These are phyloP conservation scores for Cochlearius cochlearius DNA, from an alignment of 2,113 vertebrate species.

Conservation along the genomic window DNA sequence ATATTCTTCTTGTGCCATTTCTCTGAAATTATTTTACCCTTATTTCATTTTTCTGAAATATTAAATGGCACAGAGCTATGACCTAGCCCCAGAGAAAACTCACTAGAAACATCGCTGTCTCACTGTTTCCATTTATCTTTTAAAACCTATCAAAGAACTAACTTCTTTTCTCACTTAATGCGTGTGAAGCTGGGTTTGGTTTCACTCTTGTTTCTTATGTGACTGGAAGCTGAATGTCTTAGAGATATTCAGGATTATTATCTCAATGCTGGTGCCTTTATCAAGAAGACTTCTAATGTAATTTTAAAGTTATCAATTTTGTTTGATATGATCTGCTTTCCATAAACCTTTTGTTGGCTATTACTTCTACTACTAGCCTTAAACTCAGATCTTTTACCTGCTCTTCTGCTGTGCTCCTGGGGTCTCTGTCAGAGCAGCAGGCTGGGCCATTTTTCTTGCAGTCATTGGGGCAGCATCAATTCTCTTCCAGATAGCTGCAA, in stretches of 20 bases:
- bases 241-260: not conserved
- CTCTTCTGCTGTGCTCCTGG: not conserved
- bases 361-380: not conserved
- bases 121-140: not conserved
- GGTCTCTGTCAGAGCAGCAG: not conserved
- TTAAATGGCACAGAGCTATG: not conserved
- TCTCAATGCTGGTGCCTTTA: not conserved
- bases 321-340: not conserved
- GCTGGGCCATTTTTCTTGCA: not conserved
- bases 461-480: not conserved
- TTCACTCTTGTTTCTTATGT: not conserved
- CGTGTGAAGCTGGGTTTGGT: not conserved
- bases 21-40: not conserved
- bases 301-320: not conserved
- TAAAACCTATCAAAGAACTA: not conserved
- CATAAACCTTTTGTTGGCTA: not conserved
- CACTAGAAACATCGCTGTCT: not conserved
- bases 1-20: not conserved
- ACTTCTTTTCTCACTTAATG: not conserved
- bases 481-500: not conserved
- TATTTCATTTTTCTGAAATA: not conserved
- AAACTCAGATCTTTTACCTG: not conserved
- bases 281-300: not conserved
- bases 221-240: not conserved
- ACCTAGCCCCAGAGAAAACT: not conserved